These are phyloP conservation scores for Heliconius congener DNA, from an alignment of 1,140 invertebrate species.

Conservation along the genomic window DNA sequence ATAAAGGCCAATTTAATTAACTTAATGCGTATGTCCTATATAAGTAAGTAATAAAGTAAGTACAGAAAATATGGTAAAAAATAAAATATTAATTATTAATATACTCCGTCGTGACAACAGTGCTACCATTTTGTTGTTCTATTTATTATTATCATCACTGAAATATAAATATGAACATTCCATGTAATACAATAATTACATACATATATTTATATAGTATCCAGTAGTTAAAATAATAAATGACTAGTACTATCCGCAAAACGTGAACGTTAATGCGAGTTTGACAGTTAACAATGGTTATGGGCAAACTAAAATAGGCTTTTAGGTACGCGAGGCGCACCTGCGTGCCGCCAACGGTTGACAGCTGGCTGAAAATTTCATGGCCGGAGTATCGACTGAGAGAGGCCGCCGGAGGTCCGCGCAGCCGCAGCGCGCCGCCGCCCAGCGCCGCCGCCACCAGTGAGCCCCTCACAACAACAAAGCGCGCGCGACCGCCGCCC, in stretches of 20 bases:
- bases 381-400: constrained; percentile 73
- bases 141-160: too few species aligned
- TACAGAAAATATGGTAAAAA: background rate
- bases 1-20: background rate
- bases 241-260: background rate
- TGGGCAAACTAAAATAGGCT: constrained; percentile 11
- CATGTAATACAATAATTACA: background rate
- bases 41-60: background rate
- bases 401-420: constrained; percentile 39
- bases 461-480: constrained; percentile 67
- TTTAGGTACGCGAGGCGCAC: constrained; percentile 46
- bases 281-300: constrained; percentile 14
- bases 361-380: constrained; percentile 79
- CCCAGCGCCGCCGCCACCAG: constrained; percentile 43
- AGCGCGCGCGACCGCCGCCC: constrained; percentile 52
- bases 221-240: background rate
- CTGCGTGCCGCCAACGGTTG: constrained; percentile 72
- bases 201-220: background rate
- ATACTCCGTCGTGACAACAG: background rate
- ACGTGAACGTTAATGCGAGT: constrained; percentile 12
- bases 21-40: background rate
- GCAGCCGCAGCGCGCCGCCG: constrained; percentile 57
- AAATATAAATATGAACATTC: too few species aligned
- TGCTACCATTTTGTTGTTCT: background rate
- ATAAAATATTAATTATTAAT: background rate